Evolutionary conservation across 2,797 vertebrate genomes (phyloP).

Genomic region (Lates japonicus): DNA sequence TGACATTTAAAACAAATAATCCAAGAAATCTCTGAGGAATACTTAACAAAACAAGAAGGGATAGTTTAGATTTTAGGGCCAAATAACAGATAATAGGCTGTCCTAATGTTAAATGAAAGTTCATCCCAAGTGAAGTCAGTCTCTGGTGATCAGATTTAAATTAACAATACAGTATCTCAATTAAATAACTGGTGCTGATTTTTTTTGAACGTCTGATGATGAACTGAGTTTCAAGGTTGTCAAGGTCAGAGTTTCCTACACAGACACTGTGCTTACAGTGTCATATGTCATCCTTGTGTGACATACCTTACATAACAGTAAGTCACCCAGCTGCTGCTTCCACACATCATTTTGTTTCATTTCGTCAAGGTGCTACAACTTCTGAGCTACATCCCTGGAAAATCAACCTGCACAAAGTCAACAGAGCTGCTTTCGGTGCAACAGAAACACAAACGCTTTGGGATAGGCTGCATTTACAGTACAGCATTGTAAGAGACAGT

Average conservation of each 20-base stretch:
- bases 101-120: background rate
- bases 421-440: background rate
- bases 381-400: constrained; percentile 19
- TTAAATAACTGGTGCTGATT: background rate
- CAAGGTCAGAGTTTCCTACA: background rate
- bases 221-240: background rate
- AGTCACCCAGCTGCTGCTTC: background rate
- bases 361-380: background rate
- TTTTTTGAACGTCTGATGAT: too few relatives aligned
- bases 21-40: background rate
- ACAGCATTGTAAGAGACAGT: background rate
- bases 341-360: background rate
- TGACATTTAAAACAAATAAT: background rate
- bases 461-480: background rate
- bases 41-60: background rate
- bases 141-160: background rate
- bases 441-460: constrained; percentile 2
- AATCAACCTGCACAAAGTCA: constrained; percentile 12
- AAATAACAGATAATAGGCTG: constrained; percentile 1
- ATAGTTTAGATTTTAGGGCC: background rate
- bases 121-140: background rate
- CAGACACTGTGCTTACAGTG: background rate
- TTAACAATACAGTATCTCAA: background rate
- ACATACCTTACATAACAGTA: background rate
- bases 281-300: background rate